Evolutionary conservation across 2,797 vertebrate species (phyloP), one percentile per base, ranked within the genome.

Genomic region (Thamnophis elegans): DNA sequence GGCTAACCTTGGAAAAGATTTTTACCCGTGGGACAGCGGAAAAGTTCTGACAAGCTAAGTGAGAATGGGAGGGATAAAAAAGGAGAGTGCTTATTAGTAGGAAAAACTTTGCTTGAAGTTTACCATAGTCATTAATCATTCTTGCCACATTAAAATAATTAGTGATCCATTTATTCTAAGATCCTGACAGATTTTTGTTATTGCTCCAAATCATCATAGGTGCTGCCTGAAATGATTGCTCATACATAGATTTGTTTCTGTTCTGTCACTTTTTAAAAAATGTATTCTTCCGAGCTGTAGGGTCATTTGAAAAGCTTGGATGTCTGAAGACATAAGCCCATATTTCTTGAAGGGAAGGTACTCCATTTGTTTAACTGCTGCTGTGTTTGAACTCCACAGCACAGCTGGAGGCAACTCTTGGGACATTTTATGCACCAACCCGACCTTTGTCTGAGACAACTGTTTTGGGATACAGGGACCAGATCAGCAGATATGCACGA

Each of bases 391-490:
- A 98, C 96, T 97, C 96, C 92, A 95, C 96, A 99, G 99, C 98
- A 94, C 99, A 99, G 95, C 98, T 99, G 87, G 98, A 99, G 97
- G 98, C 98, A 93, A 98, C 98, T 94, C 98, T 99, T 91, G 98
- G 98, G 94, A 98, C 98, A 94, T 99, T 99, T 97, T 99, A 99
- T 94, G 97, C 98, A 88, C 98, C 99, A 32, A 94, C 97, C 93
- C 97, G 97, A 95, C 98, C 98, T 88, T 98, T 99, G 91, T 97
- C 98, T 94, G 98, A 99, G 94, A 91, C 97, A 2, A 98, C 98
- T 1, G 97, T 99, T 90, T 94, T 99, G 95, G 98, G 99, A 97
- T 99, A 99, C 96, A 97, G 98, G 95, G 98, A 99, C 93, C 98
- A 97, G 88, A 97, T 99, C 98, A 98, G 98, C 97, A 98, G 98